These are phyloP conservation scores for Antechinus stuartii DNA, from an alignment of 2,113 vertebrate species.

Conservation along the genomic window DNA sequence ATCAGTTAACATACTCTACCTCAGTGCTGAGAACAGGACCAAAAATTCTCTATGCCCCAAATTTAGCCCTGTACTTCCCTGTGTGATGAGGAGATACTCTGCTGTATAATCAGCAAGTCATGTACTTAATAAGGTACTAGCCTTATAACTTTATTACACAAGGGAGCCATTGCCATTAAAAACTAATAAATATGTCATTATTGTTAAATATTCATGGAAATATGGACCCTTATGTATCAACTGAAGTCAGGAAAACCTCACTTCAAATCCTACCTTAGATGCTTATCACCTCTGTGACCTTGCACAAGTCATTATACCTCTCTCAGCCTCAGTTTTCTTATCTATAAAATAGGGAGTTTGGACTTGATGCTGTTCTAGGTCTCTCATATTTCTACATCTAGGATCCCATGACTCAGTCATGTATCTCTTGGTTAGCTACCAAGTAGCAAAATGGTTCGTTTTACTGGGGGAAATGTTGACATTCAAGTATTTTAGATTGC, in stretches of 20 bases:
- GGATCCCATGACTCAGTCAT: neutral
- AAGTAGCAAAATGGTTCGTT: neutral
- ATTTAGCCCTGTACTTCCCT: neutral
- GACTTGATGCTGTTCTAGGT: neutral
- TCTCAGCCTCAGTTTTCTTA: neutral
- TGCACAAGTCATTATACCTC: neutral
- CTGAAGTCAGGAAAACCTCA: neutral
- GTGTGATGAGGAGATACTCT: neutral
- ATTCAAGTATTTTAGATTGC: constrained; percentile 12
- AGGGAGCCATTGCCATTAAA: constrained; percentile 6
- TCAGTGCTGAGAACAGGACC: constrained; percentile 9
- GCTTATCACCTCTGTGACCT: neutral
- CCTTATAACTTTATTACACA: neutral
- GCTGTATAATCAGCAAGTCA: neutral
- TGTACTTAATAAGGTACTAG: neutral
- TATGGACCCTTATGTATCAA: neutral
- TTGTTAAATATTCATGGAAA: neutral
- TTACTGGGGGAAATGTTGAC: constrained; percentile 6
- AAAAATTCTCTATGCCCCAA: neutral
- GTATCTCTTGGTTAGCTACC: neutral
- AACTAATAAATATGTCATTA: neutral
- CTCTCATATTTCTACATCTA: neutral
- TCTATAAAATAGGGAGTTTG: neutral
- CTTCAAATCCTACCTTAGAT: neutral
- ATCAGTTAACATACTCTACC: neutral